Conservation (phyloP, 1,140 invertebrate genomes). For the Caenorhabditis tropicalis region DNA sequence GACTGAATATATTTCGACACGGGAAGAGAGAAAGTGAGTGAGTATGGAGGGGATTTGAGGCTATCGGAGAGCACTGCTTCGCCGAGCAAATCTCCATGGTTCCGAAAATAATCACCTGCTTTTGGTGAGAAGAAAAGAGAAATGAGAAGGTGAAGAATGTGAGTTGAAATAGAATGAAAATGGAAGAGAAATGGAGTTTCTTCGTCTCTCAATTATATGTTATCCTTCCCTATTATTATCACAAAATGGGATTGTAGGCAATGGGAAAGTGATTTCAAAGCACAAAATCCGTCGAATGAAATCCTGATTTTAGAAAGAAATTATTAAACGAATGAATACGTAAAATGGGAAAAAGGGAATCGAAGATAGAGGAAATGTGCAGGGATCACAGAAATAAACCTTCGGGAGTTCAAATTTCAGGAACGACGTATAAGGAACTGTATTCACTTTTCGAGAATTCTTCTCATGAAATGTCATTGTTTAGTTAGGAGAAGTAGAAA, state of each 20-base stretch:
- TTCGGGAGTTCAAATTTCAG: too few relatives aligned
- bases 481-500: too few relatives aligned
- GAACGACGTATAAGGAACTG: too few relatives aligned
- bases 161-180: background rate
- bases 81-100: slow-evolving; percentile 23
- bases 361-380: too few relatives aligned
- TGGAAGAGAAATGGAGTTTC: background rate
- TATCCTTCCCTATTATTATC: background rate
- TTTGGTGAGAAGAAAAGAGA: background rate
- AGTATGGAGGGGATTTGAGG: background rate
- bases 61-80: background rate
- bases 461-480: too few relatives aligned
- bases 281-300: background rate
- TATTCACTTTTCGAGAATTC: too few relatives aligned
- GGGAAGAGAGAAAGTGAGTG: too few relatives aligned
- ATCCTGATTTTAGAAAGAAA: background rate
- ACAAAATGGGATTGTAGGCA: background rate
- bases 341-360: background rate
- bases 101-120: slow-evolving; percentile 41
- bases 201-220: background rate
- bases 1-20: slow-evolving; percentile 28
- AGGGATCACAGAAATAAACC: too few relatives aligned
- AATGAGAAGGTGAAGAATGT: background rate
- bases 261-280: background rate
- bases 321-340: background rate